Base-by-base conservation (phyloP, 2,797 vertebrate genomes). In the Petrocephalus sullivani region DNA sequence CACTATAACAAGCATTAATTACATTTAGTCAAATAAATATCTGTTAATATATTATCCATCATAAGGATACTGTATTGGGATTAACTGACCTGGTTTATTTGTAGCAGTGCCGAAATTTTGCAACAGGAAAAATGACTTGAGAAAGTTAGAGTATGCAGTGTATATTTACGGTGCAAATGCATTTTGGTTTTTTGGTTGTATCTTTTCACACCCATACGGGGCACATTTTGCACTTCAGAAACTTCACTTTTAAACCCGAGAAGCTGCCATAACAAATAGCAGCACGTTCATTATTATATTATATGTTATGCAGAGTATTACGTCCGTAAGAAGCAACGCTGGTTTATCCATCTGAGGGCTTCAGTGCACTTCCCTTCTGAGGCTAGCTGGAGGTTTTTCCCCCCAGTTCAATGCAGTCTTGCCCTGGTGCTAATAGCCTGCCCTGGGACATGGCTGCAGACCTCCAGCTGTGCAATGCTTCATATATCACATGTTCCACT, bases 401-500 rank as follows among this genome's bases (percentile, higher is more conserved):
- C 4, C n/a, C 8, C 21, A 54, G 21, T 46, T 53, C 51, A 84
- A 23, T 53, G 82, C 7, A 21, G 49, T 56, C 41, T 49, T 53
- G 81, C 53, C 49, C 49, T 21, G 49, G 10, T 83, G 19, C 49
- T 96, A 95, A 95, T 94, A 93, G 95, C 93, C 94, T 94, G 94
- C 93, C 94, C 88, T 91, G 95, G 95, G 95, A 95, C 93, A 82
- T 71, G 82, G 82, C 92, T 87, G 90, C 90, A 91, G 75, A 58
- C 93, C 95, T 94, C 94, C 85, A 58, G 94, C n/a, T 94, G 94
- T 91, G 89, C 91, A 88, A 91, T 51, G 51, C 54, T 14, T 57
- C 54, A 57, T 75, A 46, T 5, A 41, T 19, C 2, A 1, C 37
- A 75, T 75, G 67, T 16, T 75, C 33, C 7, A 19, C 37, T 37